These are phyloP conservation scores for Limnephilus rhombicus DNA, from an alignment of 2,888 invertebrate species.

Conservation along the genomic window DNA sequence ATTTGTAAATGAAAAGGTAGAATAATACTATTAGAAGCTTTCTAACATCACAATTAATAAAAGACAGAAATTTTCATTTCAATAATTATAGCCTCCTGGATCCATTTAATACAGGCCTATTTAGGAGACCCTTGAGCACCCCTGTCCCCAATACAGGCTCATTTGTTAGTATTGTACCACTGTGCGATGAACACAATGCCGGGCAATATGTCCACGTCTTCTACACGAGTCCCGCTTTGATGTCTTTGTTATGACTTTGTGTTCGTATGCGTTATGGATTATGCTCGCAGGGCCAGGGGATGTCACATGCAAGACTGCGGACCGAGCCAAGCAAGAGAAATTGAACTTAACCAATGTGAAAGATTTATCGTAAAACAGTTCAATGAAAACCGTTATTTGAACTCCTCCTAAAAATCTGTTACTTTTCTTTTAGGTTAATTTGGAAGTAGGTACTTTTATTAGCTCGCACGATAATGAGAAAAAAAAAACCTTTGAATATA, in stretches of 20 bases:
- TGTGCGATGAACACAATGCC: constrained; percentile 73
- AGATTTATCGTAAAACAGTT: background rate
- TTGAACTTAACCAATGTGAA: background rate
- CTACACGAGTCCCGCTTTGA: constrained; percentile 75
- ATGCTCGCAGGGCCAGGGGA: background rate
- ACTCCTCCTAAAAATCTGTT: too few relatives aligned
- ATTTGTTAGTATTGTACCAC: constrained; percentile 63
- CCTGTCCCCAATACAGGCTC: constrained; percentile 55
- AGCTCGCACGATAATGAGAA: too few relatives aligned
- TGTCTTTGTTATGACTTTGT: constrained; percentile 75
- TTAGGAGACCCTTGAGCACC: background rate
- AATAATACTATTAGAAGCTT: too few relatives aligned
- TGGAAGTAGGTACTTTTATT: too few relatives aligned
- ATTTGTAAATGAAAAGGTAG: too few relatives aligned
- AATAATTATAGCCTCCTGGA: too few relatives aligned
- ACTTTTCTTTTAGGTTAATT: too few relatives aligned
- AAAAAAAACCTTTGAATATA: too few relatives aligned
- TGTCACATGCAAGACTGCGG: background rate
- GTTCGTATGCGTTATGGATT: constrained; percentile 57
- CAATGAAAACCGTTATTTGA: background rate
- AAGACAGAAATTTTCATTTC: too few relatives aligned
- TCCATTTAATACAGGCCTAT: background rate
- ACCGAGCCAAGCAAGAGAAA: background rate
- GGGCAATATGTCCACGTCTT: constrained; percentile 78
- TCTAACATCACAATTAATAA: too few relatives aligned